Percentiles rank a stretch among this genome's conserved stretches.
Evolutionary conservation across 1,140 invertebrate species (phyloP).

Genomic region (Orius laevigatus): DNA sequence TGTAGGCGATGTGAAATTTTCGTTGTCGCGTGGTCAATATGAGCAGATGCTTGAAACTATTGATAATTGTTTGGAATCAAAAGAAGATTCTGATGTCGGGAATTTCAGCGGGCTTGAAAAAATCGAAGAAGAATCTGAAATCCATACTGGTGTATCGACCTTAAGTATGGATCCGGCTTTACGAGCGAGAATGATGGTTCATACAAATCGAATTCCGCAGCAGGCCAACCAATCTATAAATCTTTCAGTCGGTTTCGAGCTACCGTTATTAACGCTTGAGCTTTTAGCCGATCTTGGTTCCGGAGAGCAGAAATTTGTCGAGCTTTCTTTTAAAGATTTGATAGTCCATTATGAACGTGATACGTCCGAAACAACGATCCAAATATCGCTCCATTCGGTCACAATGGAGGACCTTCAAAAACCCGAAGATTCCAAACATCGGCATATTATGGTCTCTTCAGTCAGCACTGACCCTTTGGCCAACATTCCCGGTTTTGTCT

Average conservation of each 20-base stretch:
- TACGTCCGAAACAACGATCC: slow-evolving; percentile 45
- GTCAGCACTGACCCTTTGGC: slow-evolving; percentile 26
- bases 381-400: slow-evolving; percentile 63
- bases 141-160: slow-evolving; percentile 29
- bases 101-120: slow-evolving; percentile 19
- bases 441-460: slow-evolving; percentile 64
- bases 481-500: slow-evolving; percentile 38
- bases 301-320: slow-evolving; percentile 53
- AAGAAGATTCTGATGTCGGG: background rate
- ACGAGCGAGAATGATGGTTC: slow-evolving; percentile 31
- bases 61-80: slow-evolving; percentile 28
- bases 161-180: slow-evolving; percentile 41
- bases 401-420: slow-evolving; percentile 77
- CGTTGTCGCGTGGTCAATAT: slow-evolving; percentile 69
- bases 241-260: slow-evolving; percentile 44
- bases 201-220: slow-evolving; percentile 3
- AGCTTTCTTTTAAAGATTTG: slow-evolving; percentile 69
- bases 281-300: slow-evolving; percentile 44
- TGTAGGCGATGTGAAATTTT: slow-evolving; percentile 67
- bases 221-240: slow-evolving; percentile 2
- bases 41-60: slow-evolving; percentile 71
- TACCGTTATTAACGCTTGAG: slow-evolving; percentile 54
- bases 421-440: slow-evolving; percentile 54
- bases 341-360: slow-evolving; percentile 53
- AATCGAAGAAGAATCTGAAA: slow-evolving; percentile 28